Conservation (phyloP, 2,888 invertebrate genomes). For the Ecdyonurus torrentis region DNA sequence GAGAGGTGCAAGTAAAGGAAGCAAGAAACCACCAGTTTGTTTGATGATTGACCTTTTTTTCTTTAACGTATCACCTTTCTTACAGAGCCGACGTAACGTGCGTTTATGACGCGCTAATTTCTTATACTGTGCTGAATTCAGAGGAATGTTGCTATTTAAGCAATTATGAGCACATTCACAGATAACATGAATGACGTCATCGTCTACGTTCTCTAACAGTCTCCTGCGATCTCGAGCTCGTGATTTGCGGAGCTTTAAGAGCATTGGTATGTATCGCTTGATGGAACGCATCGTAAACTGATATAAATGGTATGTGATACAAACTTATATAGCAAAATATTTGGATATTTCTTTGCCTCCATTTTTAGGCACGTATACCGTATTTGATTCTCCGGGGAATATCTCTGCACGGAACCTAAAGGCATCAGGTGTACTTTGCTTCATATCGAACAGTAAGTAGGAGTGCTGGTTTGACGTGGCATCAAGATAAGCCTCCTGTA, state of each 20-base stretch:
- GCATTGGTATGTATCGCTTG: neutral
- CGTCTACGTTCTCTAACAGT: neutral
- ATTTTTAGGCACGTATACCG: too few species aligned
- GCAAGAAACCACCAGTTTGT: neutral
- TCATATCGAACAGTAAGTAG: constrained; percentile 14
- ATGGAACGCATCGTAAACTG: neutral
- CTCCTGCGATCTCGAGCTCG: neutral
- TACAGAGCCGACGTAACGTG: neutral
- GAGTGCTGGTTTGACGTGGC: neutral
- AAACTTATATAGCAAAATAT: neutral
- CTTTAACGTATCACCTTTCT: neutral
- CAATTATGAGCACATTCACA: neutral
- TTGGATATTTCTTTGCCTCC: too few species aligned
- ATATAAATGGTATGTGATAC: neutral
- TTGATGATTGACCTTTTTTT: neutral
- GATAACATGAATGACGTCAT: neutral
- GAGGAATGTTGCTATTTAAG: neutral
- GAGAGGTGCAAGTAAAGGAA: neutral
- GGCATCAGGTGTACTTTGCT: constrained; percentile 12
- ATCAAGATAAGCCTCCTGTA: neutral
- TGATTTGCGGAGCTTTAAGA: neutral
- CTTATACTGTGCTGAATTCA: too few species aligned
- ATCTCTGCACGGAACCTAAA: constrained; percentile 10
- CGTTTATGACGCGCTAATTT: too few species aligned
- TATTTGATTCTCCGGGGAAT: neutral